These are phyloP conservation scores for Leucoraja ocellata DNA, from an alignment of 2,797 vertebrate genomes.

Conservation along the genomic window DNA sequence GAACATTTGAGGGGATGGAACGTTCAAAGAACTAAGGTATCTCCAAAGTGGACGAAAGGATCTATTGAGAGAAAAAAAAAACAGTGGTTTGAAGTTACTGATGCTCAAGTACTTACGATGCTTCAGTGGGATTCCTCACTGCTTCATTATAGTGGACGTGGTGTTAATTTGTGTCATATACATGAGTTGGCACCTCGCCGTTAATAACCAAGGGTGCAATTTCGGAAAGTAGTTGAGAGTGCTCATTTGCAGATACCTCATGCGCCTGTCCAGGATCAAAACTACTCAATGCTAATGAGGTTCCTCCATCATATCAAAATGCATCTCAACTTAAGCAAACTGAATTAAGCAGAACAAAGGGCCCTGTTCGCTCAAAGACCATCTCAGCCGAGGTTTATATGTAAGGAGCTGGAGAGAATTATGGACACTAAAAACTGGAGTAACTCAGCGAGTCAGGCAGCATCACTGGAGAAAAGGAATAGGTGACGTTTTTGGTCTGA, in stretches of 20 bases:
- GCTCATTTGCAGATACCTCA: neutral
- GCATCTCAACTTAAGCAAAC: neutral
- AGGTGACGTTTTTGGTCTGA: no score
- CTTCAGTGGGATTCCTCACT: neutral
- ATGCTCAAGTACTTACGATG: neutral
- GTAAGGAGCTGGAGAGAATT: neutral
- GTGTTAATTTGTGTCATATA: neutral
- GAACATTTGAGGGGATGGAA: neutral
- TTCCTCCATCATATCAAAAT: neutral
- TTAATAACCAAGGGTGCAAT: neutral
- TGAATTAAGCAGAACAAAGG: neutral
- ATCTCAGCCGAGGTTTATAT: constrained; percentile 8
- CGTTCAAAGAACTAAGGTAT: neutral
- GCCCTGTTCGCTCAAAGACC: neutral
- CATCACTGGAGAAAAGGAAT: no score
- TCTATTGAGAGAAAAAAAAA: neutral
- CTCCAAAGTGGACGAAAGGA: neutral
- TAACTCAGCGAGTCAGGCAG: no score
- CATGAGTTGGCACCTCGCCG: neutral
- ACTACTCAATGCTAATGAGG: neutral
- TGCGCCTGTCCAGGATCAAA: neutral
- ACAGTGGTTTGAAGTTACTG: neutral
- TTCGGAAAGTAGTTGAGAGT: neutral
- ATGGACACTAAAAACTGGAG: neutral
- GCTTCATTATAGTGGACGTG: neutral